Percentiles rank a stretch among this genome's conserved stretches.
phyloP scores from a whole-genome alignment of 2,113 vertebrate genomes.

The Hirundichthys speculiger region DNA sequence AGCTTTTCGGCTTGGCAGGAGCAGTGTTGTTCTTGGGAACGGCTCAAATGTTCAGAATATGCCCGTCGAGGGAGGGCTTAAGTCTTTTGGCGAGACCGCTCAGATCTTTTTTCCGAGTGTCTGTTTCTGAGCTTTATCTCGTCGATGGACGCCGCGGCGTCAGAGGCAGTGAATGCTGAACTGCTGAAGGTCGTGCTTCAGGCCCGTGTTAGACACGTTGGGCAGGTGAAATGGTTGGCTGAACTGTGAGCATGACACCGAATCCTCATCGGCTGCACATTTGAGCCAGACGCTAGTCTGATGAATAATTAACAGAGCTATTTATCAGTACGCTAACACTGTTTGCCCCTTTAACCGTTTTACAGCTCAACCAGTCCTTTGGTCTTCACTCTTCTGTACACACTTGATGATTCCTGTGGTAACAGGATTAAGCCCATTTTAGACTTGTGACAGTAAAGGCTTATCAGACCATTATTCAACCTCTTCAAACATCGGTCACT shows the following conservation, averaged over 20 bases:
- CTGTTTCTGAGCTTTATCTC: conserved; percentile 35
- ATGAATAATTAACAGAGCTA: no score
- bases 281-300: background rate
- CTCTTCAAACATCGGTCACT: no score
- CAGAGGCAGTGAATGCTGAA: background rate
- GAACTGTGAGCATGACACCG: background rate
- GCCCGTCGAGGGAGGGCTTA: conserved; percentile 36
- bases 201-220: no score
- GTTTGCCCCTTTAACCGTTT: no score
- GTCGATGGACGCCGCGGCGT: conserved; percentile 13
- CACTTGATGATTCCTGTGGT: no score
- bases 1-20: conserved; percentile 62
- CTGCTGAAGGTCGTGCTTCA: no score
- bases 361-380: no score
- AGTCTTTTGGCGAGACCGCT: conserved; percentile 52
- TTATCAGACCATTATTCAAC: no score
- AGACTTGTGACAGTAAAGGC: no score
- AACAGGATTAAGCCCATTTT: no score
- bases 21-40: conserved; percentile 62
- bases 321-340: no score
- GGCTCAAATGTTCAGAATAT: conserved; percentile 66
- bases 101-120: conserved; percentile 44
- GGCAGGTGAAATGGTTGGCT: background rate
- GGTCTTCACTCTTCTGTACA: no score
- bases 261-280: background rate